These are phyloP conservation scores for Threskiornis aethiopicus DNA, from an alignment of 2,797 vertebrate genomes.

Conservation along the genomic window DNA sequence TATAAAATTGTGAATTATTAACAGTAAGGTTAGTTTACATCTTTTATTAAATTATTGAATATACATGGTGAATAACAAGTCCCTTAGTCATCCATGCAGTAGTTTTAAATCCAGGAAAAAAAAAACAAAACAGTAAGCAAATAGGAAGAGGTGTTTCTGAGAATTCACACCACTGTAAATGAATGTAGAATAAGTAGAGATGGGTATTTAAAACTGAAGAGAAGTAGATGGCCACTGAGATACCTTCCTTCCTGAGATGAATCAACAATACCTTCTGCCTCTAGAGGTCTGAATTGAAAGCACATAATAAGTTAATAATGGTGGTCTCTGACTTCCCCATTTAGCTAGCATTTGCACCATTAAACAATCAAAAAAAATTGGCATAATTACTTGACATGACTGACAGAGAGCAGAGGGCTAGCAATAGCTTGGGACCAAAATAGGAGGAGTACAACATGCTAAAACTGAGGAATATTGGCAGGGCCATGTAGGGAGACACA, in stretches of 20 bases:
- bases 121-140: not conserved
- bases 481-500: not conserved
- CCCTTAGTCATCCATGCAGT: not conserved
- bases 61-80: not conserved
- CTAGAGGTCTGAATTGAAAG: not conserved
- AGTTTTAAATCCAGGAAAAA: not conserved
- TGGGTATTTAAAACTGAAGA: not conserved
- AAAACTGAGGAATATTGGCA: not conserved
- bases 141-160: not conserved
- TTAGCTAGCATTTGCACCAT: not conserved
- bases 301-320: not conserved
- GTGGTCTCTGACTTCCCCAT: not conserved
- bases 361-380: not conserved
- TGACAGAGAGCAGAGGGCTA: not conserved
- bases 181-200: not conserved
- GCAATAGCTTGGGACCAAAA: not conserved
- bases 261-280: not conserved
- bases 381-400: not conserved
- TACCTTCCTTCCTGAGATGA: not conserved
- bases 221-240: not conserved
- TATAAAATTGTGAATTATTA: not conserved
- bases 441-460: fast-evolving
- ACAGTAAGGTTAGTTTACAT: not conserved
- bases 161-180: not conserved
- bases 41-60: not conserved